Percentiles rank a stretch among this genome's conserved stretches.
phyloP scores from a whole-genome alignment of 2,113 vertebrate genomes.

The Merops nubicus region DNA sequence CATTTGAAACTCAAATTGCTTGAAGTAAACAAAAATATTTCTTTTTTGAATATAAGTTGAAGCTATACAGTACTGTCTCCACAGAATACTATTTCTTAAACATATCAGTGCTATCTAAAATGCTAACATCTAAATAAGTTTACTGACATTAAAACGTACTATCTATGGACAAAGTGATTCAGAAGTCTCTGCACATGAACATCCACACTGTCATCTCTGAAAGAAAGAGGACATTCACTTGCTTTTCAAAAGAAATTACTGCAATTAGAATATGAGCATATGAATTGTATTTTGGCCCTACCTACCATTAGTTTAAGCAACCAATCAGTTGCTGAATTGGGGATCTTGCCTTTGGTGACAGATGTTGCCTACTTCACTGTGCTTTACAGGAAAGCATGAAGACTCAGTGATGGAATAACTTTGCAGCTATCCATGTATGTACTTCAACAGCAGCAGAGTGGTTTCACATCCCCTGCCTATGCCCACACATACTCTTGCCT shows the following conservation, averaged over 20 bases:
- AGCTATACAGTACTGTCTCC: background rate
- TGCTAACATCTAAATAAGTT: background rate
- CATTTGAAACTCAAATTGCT: background rate
- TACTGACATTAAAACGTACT: background rate
- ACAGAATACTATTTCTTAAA: background rate
- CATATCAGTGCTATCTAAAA: background rate
- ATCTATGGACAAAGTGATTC: background rate
- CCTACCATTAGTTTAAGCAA: background rate
- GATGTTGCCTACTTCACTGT: background rate
- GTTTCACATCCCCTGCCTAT: rapidly evolving
- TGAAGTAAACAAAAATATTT: background rate
- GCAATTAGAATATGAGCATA: background rate
- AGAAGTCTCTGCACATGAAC: background rate
- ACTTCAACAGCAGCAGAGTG: background rate
- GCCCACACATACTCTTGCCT: background rate
- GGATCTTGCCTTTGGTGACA: background rate
- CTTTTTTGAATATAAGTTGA: background rate
- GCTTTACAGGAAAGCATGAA: background rate
- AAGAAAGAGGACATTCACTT: background rate
- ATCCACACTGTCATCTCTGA: background rate
- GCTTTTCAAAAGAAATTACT: background rate
- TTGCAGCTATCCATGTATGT: background rate
- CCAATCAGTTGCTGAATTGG: background rate
- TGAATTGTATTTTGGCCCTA: background rate
- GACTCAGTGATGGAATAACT: background rate